Evolutionary conservation across 2,888 invertebrate genomes (phyloP).

Genomic region (Nemoura dubitans): DNA sequence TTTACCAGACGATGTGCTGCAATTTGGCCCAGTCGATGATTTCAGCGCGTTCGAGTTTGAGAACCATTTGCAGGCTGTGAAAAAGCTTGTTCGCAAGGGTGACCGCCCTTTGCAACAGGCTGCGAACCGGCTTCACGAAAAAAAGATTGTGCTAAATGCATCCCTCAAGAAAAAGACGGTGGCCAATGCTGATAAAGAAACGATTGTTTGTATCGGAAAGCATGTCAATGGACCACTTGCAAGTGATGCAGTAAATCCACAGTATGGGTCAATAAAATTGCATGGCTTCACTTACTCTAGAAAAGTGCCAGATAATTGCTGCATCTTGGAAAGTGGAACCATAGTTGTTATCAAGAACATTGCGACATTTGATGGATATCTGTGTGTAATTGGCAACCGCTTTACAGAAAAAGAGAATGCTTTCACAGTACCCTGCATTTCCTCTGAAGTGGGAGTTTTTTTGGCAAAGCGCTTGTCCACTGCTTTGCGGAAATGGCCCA

Average conservation of each 20-base stretch:
- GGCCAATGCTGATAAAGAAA: no score
- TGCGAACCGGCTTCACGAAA: not conserved
- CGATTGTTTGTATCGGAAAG: not conserved
- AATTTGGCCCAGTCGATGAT: constrained; percentile 50
- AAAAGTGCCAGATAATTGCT: not conserved
- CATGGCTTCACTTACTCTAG: not conserved
- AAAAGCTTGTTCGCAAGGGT: constrained; percentile 38
- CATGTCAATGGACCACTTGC: not conserved
- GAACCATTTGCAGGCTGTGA: constrained; percentile 49
- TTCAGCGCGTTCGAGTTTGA: constrained; percentile 52
- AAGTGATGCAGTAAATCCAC: not conserved
- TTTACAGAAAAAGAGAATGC: not conserved
- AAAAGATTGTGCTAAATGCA: not conserved
- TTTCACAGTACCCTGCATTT: not conserved
- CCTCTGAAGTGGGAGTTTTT: not conserved
- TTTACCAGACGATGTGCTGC: constrained; percentile 51
- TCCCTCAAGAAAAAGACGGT: not conserved
- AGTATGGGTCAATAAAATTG: not conserved
- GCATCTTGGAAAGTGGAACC: not conserved
- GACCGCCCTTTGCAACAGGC: no score
- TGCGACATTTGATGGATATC: not conserved
- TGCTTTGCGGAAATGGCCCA: not conserved
- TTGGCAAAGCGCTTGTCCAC: not conserved
- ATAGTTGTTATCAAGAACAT: constrained; percentile 1
- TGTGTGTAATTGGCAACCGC: not conserved